These are phyloP conservation scores for Dendrolimus pini DNA, from an alignment of 2,888 invertebrate species.

Conservation along the genomic window DNA sequence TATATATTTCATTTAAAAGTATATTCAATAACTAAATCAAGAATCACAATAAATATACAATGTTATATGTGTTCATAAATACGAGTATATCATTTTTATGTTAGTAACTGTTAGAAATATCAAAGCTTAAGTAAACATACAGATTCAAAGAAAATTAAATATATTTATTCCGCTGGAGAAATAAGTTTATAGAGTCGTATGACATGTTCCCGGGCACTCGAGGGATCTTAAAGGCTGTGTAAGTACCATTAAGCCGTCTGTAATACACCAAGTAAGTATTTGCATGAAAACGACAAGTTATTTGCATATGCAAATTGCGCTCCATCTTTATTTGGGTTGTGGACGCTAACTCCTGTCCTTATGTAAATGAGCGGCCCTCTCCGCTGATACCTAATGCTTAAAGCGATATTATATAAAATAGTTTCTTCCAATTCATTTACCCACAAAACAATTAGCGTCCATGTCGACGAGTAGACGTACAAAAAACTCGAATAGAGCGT, in stretches of 20 bases:
- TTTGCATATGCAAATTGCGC: slow-evolving; percentile 73
- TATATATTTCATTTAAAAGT: too few relatives aligned
- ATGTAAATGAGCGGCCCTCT: slow-evolving; percentile 48
- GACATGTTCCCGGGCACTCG: slow-evolving; percentile 29
- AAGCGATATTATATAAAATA: slow-evolving; percentile 10
- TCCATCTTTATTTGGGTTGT: slow-evolving; percentile 67
- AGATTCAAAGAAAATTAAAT: slow-evolving; percentile 28
- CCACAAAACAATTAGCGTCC: slow-evolving; percentile 34
- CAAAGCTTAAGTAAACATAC: slow-evolving; percentile 14
- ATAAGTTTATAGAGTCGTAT: slow-evolving; percentile 37
- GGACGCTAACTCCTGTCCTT: slow-evolving; percentile 58
- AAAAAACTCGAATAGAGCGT: slow-evolving; percentile 42
- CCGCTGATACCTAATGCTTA: slow-evolving; percentile 9
- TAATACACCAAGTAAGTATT: slow-evolving; percentile 67
- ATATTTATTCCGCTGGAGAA: slow-evolving; percentile 32
- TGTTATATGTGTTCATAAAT: background rate
- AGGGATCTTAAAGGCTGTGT: slow-evolving; percentile 47
- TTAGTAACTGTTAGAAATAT: slow-evolving; percentile 5
- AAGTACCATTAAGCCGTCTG: slow-evolving; percentile 65
- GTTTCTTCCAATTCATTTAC: background rate
- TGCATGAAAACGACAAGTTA: slow-evolving; percentile 65
- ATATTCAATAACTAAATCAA: too few relatives aligned
- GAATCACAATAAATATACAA: too few relatives aligned
- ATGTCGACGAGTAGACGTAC: slow-evolving; percentile 25
- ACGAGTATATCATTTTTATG: background rate